Percentiles rank a stretch among this genome's conserved stretches.
Conservation (phyloP, 2,113 vertebrate species). For the Electrona antarctica region DNA sequence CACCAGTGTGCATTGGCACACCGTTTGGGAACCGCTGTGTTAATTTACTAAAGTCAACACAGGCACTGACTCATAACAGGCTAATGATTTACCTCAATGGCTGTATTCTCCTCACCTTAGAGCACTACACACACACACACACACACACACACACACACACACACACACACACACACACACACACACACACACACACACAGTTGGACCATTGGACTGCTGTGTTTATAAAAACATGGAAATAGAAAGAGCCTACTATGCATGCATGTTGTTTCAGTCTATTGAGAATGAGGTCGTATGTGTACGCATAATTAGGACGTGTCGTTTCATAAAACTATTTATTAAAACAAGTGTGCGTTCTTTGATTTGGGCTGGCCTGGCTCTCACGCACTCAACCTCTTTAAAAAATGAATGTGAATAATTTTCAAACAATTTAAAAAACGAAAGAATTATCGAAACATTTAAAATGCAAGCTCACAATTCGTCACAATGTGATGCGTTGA, state of each 20-base stretch:
- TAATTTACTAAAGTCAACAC: constrained; percentile 59
- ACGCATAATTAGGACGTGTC: constrained; percentile 1
- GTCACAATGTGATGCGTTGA: too few species aligned
- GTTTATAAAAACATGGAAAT: constrained; percentile 14
- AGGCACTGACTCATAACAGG: constrained; percentile 62
- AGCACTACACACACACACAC: constrained; percentile 27
- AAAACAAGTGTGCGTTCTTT: constrained; percentile 32
- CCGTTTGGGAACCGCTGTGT: constrained; percentile 22
- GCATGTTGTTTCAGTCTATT: background rate
- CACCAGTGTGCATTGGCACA: too few species aligned
- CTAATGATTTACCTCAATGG: constrained; percentile 75
- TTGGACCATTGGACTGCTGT: background rate
- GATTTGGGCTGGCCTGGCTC: constrained; percentile 33
- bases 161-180: constrained; percentile 12
- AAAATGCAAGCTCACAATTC: too few species aligned
- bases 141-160: constrained; percentile 17
- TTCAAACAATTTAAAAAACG: too few species aligned
- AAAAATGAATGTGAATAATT: too few species aligned
- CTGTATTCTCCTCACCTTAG: constrained; percentile 35
- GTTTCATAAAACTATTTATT: background rate
- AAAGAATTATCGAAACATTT: too few species aligned
- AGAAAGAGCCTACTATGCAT: background rate
- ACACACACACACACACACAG: constrained; percentile 1
- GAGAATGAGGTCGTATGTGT: background rate
- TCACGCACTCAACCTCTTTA: background rate